Evolutionary conservation across 1,140 invertebrate genomes (phyloP).

Genomic region (Lepeophtheirus salmonis): DNA sequence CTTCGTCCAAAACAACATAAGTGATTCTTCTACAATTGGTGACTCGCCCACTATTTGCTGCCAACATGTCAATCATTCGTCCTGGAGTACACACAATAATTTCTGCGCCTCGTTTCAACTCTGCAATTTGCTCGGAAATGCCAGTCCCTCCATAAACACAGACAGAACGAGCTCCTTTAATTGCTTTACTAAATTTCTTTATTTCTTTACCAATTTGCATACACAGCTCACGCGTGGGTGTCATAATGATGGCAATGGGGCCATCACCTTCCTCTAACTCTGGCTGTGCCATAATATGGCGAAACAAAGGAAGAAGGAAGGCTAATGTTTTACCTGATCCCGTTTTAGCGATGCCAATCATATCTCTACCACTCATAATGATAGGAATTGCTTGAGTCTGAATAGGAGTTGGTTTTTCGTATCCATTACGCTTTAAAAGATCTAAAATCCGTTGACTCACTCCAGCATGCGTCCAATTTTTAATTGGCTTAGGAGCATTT

Average conservation of each 20-base stretch:
- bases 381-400: conserved; percentile 92
- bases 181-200: conserved; percentile 77
- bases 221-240: conserved; percentile 90
- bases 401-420: conserved; percentile 96
- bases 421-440: conserved; percentile 71
- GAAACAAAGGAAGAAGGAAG: conserved; percentile 93
- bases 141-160: conserved; percentile 98
- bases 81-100: conserved; percentile 98
- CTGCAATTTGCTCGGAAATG: conserved; percentile 88
- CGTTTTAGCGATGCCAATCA: conserved; percentile 98
- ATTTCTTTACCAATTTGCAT: conserved; percentile 98
- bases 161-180: conserved; percentile 57
- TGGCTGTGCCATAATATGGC: conserved; percentile 88
- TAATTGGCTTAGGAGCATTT: conserved; percentile 83
- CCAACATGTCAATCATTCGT: conserved; percentile 98
- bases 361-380: conserved; percentile 84
- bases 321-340: conserved; percentile 97
- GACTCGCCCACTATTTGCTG: conserved; percentile 82
- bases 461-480: conserved; percentile 94
- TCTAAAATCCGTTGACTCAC: conserved; percentile 91
- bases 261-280: conserved; percentile 84
- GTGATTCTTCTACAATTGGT: conserved; percentile 89
- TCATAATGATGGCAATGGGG: conserved; percentile 90
- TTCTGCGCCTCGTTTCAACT: conserved; percentile 86
- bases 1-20: conserved; percentile 94